phyloP scores from a whole-genome alignment of 2,888 invertebrate genomes.

The Parnassius apollo region DNA sequence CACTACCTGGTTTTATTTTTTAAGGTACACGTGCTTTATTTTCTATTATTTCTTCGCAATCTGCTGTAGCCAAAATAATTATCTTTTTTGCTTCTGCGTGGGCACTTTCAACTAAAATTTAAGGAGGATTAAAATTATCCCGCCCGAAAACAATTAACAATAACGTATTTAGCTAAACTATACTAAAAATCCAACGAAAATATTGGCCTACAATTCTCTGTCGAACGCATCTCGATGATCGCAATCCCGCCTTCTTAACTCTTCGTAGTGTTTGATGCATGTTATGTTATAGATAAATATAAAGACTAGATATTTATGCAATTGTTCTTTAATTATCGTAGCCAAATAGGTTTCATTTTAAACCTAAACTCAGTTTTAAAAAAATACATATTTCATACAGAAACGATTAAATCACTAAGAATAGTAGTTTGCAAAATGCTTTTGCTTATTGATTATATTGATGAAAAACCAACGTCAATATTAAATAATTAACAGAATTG shows the following conservation, averaged over 20 bases:
- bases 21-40: slow-evolving; percentile 65
- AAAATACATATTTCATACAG: neutral
- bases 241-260: slow-evolving; percentile 73
- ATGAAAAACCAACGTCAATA: neutral
- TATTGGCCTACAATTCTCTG: slow-evolving; percentile 20
- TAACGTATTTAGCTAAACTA: too few relatives aligned
- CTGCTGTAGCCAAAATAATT: slow-evolving; percentile 54
- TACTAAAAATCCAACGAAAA: slow-evolving; percentile 5
- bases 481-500: neutral
- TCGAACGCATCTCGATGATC: slow-evolving; percentile 62
- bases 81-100: slow-evolving; percentile 56
- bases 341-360: too few relatives aligned
- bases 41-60: slow-evolving; percentile 59
- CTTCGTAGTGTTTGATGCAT: slow-evolving; percentile 64
- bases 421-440: slow-evolving; percentile 41
- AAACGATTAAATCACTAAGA: neutral
- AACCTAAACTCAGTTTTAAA: too few relatives aligned
- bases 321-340: neutral
- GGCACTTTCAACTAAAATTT: slow-evolving; percentile 34
- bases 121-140: too few relatives aligned
- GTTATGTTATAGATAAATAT: slow-evolving; percentile 51
- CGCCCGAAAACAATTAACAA: too few relatives aligned
- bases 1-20: slow-evolving; percentile 54
- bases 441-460: slow-evolving; percentile 43
- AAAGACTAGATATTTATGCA: slow-evolving; percentile 32